Evolutionary conservation across 2,797 vertebrate species (phyloP).

Genomic region (Girardinus metallicus): DNA sequence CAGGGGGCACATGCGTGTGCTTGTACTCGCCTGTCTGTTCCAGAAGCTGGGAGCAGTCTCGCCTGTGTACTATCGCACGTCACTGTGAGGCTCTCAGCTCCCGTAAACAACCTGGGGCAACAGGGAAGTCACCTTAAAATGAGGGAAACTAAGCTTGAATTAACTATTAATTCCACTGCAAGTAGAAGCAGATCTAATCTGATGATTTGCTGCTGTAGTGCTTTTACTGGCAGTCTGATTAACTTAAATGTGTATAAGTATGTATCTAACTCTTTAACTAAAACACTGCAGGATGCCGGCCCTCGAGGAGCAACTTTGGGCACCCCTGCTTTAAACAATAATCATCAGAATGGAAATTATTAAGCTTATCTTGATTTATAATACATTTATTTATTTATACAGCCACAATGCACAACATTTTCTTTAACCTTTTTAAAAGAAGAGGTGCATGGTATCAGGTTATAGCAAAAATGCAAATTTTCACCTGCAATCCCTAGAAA

Average conservation of each 20-base stretch:
- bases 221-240: background rate
- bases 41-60: constrained; percentile 44
- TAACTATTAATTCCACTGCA: constrained; percentile 57
- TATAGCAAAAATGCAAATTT: too few relatives aligned
- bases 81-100: constrained; percentile 56
- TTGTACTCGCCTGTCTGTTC: constrained; percentile 72
- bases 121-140: constrained; percentile 62
- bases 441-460: too few relatives aligned
- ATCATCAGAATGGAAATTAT: too few relatives aligned
- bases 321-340: too few relatives aligned
- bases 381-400: too few relatives aligned
- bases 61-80: constrained; percentile 53
- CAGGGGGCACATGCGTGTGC: constrained; percentile 49
- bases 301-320: too few relatives aligned
- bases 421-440: too few relatives aligned
- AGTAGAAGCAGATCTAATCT: constrained; percentile 57
- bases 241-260: background rate
- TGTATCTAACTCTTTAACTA: background rate
- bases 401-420: too few relatives aligned
- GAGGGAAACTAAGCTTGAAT: constrained; percentile 56
- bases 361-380: too few relatives aligned
- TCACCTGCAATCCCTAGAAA: too few relatives aligned
- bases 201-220: constrained; percentile 19
- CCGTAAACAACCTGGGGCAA: constrained; percentile 66
- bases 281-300: too few relatives aligned